phyloP scores from a whole-genome alignment of 1,140 invertebrate genomes.

The Drosophila azteca region DNA sequence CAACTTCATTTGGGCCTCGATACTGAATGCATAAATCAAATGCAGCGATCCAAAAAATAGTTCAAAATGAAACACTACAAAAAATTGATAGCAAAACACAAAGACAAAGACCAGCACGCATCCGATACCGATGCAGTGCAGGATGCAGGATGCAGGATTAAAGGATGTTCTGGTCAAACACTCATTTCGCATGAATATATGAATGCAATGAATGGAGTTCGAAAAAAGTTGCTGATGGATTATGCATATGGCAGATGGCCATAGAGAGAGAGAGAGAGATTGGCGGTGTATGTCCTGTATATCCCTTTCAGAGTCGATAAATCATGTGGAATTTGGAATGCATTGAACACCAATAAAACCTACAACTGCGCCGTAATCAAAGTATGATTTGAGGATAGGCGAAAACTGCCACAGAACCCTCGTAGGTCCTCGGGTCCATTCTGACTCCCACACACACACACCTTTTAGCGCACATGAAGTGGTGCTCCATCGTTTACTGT shows the following conservation, averaged over 20 bases:
- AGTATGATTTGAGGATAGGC: too few relatives aligned
- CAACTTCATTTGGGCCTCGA: constrained; percentile 64
- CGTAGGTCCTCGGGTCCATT: too few relatives aligned
- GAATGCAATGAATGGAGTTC: constrained; percentile 5
- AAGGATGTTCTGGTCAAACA: constrained; percentile 35
- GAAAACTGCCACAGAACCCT: too few relatives aligned
- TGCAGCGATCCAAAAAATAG: constrained; percentile 39
- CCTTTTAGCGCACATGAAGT: constrained; percentile 6
- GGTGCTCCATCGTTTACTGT: constrained; percentile 27
- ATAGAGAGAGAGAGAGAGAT: too few relatives aligned
- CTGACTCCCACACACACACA: too few relatives aligned
- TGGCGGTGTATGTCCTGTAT: too few relatives aligned
- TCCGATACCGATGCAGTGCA: too few relatives aligned
- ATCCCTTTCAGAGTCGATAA: too few relatives aligned
- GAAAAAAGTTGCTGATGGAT: not conserved
- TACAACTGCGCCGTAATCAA: too few relatives aligned
- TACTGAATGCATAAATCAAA: constrained; percentile 65
- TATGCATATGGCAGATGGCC: not conserved
- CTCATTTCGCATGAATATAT: constrained; percentile 25
- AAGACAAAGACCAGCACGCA: not conserved
- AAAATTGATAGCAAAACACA: not conserved
- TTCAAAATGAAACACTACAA: constrained; percentile 15
- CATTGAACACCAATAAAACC: too few relatives aligned
- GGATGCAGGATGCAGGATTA: constrained; percentile 22
- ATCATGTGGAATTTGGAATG: too few relatives aligned